Evolutionary conservation across 1,140 invertebrate species (phyloP).

Genomic region (Neuroterus valhalla): DNA sequence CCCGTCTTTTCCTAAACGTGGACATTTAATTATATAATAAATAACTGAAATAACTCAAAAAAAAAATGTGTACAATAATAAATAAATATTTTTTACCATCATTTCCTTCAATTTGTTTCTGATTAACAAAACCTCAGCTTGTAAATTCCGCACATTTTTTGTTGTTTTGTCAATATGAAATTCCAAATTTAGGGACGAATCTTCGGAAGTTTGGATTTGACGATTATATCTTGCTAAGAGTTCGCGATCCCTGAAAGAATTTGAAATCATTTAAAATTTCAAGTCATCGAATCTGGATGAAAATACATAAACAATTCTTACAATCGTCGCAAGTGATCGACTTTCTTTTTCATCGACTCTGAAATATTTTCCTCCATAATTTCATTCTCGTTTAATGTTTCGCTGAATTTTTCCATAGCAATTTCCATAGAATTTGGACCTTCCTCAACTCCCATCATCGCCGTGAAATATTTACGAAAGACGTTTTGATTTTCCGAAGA

Average conservation of each 20-base stretch:
- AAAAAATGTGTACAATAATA: neutral
- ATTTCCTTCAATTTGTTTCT: constrained; percentile 63
- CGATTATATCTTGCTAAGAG: constrained; percentile 51
- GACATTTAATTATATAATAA: constrained; percentile 34
- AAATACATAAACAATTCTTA: constrained; percentile 38
- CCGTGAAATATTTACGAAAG: constrained; percentile 62
- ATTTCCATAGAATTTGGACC: constrained; percentile 41
- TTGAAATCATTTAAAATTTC: neutral
- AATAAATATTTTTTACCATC: constrained; percentile 48
- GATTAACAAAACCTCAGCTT: constrained; percentile 50
- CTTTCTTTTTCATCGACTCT: constrained; percentile 34
- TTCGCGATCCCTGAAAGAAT: neutral
- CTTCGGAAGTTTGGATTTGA: constrained; percentile 57
- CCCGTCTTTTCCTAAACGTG: constrained; percentile 59
- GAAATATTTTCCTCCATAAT: constrained; percentile 40
- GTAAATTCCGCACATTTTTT: constrained; percentile 46
- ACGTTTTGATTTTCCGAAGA: constrained; percentile 54
- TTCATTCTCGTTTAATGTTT: constrained; percentile 50
- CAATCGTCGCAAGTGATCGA: constrained; percentile 35
- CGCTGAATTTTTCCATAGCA: constrained; percentile 53
- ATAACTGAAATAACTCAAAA: constrained; percentile 30
- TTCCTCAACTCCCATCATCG: constrained; percentile 55
- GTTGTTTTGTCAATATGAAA: constrained; percentile 47
- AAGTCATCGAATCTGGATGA: neutral
- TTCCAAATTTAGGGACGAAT: constrained; percentile 45